Base-by-base conservation (phyloP, 2,888 invertebrate species). In the Dryobotodes eremita region DNA sequence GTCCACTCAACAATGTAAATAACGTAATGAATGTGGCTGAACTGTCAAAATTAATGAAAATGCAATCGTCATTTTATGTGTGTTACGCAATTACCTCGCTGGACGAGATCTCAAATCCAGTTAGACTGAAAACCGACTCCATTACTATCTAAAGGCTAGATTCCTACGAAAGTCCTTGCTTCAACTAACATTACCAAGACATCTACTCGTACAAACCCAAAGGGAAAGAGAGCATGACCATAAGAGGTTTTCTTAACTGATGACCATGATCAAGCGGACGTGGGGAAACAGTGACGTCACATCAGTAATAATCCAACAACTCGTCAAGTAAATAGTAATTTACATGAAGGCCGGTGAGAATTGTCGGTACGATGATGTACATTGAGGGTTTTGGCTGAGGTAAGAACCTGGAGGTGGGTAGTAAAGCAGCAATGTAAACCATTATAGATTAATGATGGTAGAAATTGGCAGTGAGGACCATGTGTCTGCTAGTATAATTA, bases 271-370 rank as follows among this genome's bases (percentile, higher is more conserved):
- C 26, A 4, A 11, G 42, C 77, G 79, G 74, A 87, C 31, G 73
- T 87, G 83, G 1, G 62, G 79, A 75, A 85, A 86, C 50, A 69
- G 17, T 81, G 84, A 87, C 83, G 87, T 86, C 79, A 78, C 31
- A 48, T 13, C 26, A 31, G 48, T 70, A 77, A 75, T 75, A 75
- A 50, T 62, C 66, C 75, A 80, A 83, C 72, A 81, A 57, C 50
- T 72, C 76, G 42, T 55, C 75, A 75, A 70, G 83, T 77, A 76
- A 72, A 69, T 36, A 75, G 65, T 76, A 68, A 71, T 65, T 66
- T 57, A 53, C 3, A 3, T 66, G 85, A 83, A 85, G 85, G 85
- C 50, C 68, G n/a, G 3, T 62, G 57, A 65, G 73, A 71, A 68
- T 73, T 26, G 20, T 8, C 10, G 26, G 8, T 36, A 4, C 13